Percentiles rank a stretch among this genome's conserved stretches.
Conservation (phyloP, 1,140 invertebrate genomes). For the Temnothorax longispinosus region DNA sequence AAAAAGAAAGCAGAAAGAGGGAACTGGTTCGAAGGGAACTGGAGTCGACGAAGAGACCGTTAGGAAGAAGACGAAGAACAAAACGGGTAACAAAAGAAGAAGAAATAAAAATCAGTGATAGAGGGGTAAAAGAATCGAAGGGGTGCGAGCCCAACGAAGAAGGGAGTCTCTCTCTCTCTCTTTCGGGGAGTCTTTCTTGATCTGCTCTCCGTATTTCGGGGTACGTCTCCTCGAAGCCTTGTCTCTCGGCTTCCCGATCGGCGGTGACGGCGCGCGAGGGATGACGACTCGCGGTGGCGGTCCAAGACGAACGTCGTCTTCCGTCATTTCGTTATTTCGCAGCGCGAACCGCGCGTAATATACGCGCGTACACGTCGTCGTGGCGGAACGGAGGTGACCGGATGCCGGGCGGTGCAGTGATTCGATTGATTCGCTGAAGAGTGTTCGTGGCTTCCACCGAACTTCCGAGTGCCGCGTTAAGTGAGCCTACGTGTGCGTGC, state of each 20-base stretch:
- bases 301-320: conserved; percentile 1
- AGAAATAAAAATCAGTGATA: background rate
- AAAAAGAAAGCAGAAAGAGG: background rate
- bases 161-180: too few species aligned
- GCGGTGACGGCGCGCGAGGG: background rate
- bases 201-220: background rate
- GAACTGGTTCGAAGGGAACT: too few species aligned
- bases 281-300: background rate
- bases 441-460: conserved; percentile 74
- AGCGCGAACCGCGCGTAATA: conserved; percentile 9
- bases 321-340: conserved; percentile 3
- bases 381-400: conserved; percentile 73
- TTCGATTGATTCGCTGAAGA: conserved; percentile 80
- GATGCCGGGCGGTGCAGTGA: conserved; percentile 81
- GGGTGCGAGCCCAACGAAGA: background rate
- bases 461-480: conserved; percentile 81
- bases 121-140: background rate
- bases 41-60: background rate
- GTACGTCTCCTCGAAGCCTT: background rate
- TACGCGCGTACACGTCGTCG: conserved; percentile 28
- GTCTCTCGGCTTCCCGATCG: background rate
- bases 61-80: background rate
- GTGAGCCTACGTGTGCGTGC: conserved; percentile 48
- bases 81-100: background rate
- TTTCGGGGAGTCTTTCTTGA: too few species aligned